A percentile compares a stretch with the other conserved stretches of the same genome.
Conservation (phyloP, 2,113 vertebrate genomes). For the human region DNA sequence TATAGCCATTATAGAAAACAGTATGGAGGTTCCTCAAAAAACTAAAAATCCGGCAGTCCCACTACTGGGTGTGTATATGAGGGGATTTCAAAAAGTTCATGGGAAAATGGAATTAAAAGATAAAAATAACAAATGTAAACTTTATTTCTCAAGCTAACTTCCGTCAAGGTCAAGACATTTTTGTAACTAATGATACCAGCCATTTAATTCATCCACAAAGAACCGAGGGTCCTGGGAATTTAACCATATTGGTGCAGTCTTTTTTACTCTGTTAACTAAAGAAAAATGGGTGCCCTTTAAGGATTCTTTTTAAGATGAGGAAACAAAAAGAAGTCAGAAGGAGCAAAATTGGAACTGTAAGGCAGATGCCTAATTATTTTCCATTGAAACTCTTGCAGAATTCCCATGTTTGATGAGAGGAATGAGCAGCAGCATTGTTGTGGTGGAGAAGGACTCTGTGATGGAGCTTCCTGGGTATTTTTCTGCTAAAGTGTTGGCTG, state of each 20-base stretch:
- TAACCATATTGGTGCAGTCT: background rate
- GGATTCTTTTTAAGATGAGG: background rate
- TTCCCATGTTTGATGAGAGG: background rate
- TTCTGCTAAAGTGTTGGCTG: background rate
- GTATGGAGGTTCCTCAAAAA: background rate
- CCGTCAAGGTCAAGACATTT: background rate
- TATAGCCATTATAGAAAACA: background rate
- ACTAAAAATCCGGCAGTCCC: background rate
- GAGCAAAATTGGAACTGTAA: background rate
- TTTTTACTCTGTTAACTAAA: background rate
- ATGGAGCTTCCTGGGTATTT: background rate
- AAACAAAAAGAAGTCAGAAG: background rate
- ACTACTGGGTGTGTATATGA: background rate
- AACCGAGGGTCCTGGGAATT: background rate
- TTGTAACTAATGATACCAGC: background rate
- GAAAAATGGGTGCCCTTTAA: background rate
- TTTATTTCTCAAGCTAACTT: background rate
- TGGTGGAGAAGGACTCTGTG: background rate
- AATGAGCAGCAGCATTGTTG: background rate
- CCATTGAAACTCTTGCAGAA: background rate
- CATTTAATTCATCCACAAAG: background rate
- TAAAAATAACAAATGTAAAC: background rate
- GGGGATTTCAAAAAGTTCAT: background rate
- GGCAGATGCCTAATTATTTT: background rate
- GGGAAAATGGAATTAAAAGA: background rate